phyloP scores from a whole-genome alignment of 2,888 invertebrate species.

The Chrysina gloriosa region DNA sequence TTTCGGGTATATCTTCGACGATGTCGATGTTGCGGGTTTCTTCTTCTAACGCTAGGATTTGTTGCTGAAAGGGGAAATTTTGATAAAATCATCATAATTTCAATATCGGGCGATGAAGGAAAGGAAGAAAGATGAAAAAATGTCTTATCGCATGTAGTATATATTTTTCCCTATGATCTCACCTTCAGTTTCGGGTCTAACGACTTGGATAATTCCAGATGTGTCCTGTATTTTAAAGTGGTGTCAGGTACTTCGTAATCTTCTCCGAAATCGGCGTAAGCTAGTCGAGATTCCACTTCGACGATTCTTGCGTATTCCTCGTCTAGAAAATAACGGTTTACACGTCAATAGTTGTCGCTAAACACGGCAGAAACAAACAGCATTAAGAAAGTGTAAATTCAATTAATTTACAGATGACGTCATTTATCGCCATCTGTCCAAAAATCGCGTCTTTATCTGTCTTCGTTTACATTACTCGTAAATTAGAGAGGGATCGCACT shows the following conservation, averaged over 20 bases:
- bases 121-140: too few species aligned
- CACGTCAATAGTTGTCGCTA: too few species aligned
- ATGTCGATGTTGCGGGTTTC: constrained; percentile 37
- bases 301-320: constrained; percentile 67
- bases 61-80: constrained; percentile 42
- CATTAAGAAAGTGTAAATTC: too few species aligned
- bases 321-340: constrained; percentile 65
- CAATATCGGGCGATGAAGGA: too few species aligned
- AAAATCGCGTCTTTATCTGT: too few species aligned
- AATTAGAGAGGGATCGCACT: too few species aligned
- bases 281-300: constrained; percentile 72
- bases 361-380: too few species aligned
- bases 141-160: neutral
- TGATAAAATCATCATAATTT: neutral
- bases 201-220: constrained; percentile 65
- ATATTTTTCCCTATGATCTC: constrained; percentile 29
- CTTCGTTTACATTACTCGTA: too few species aligned
- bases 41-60: constrained; percentile 53
- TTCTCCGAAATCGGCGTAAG: constrained; percentile 76
- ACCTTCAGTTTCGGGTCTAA: constrained; percentile 69
- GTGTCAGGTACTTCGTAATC: constrained; percentile 69
- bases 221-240: constrained; percentile 55
- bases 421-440: too few species aligned
- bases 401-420: too few species aligned
- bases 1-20: constrained; percentile 69